Evolutionary conservation across 2,888 invertebrate species (phyloP), one percentile per base, ranked within the genome.

Genomic region (Bruchidius siliquastri): DNA sequence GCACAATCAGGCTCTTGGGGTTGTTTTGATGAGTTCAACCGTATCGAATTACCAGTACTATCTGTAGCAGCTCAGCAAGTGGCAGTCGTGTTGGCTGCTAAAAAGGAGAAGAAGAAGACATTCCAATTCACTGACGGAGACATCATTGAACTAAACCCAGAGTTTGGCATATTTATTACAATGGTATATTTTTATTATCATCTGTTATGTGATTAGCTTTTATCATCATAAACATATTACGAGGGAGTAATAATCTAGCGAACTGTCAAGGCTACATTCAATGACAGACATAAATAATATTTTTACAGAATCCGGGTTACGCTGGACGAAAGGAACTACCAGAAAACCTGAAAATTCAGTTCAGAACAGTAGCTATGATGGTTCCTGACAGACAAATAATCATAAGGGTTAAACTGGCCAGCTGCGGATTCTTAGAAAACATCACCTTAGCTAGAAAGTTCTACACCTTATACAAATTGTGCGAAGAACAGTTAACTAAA

Each of bases 341-440:
- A 0, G 98, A 98, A 88, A 98, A 98, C 87, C 88, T 98, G 79
- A 98, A 98, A 89, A 97, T 98, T 81, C 98, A 98, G 87, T 98
- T 98, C 87, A 92, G 98, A 73, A 97, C 97, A 0, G 98, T 98
- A 0, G 97, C 98, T 68, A 98, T 98, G 98, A 98, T 98, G 98
- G 98, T 98, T 20, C 98, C 98, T 0, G 98, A 98, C 86, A 88
- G 98, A 75, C 98, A 97, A 87, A 98, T 98, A 82, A 98, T 98
- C 82, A 98, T 98, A 79, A 89, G 98, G 77, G 98, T 98, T 0
- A 98, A 98, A 87, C 87, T 98, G 72, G 98, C 98, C 21, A 96
- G 96, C 78, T 98, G 98, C 84, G 98, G 98, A 26, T 98, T 98
- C 86, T 88, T 97, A 68, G 97, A 98, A 86, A 98, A 98, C 84